Evolutionary conservation across 2,797 vertebrate genomes (phyloP).

Genomic region (Tarsius wallacei): DNA sequence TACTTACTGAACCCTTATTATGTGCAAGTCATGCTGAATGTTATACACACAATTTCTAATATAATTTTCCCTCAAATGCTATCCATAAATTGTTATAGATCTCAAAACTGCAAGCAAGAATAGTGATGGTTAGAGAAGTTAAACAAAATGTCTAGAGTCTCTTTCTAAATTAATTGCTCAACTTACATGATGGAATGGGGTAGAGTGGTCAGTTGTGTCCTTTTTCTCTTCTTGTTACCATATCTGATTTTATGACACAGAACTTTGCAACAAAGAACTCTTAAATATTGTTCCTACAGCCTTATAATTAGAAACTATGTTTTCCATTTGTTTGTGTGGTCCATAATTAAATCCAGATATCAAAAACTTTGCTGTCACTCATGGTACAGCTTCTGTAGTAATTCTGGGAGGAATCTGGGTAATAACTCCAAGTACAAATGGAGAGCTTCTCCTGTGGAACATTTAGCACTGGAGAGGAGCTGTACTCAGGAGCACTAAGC

Average conservation of each 20-base stretch:
- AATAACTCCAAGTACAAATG: not conserved
- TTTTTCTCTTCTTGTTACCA: not conserved
- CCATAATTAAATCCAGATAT: not conserved
- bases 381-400: rapidly evolving
- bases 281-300: not conserved
- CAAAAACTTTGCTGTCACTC: not conserved
- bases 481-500: not conserved
- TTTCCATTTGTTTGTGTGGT: not conserved
- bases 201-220: not conserved
- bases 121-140: not conserved
- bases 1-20: not conserved
- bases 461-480: not conserved
- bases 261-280: not conserved
- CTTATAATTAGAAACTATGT: not conserved
- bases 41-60: not conserved
- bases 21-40: not conserved
- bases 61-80: not conserved
- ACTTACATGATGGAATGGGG: not conserved
- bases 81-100: not conserved
- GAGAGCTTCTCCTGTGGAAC: not conserved
- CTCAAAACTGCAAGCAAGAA: not conserved
- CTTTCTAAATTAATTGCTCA: not conserved
- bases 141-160: not conserved
- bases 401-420: not conserved
- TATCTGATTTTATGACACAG: not conserved